Conservation (phyloP, 1,140 invertebrate genomes). For the Drosophila sulfurigaster region DNA sequence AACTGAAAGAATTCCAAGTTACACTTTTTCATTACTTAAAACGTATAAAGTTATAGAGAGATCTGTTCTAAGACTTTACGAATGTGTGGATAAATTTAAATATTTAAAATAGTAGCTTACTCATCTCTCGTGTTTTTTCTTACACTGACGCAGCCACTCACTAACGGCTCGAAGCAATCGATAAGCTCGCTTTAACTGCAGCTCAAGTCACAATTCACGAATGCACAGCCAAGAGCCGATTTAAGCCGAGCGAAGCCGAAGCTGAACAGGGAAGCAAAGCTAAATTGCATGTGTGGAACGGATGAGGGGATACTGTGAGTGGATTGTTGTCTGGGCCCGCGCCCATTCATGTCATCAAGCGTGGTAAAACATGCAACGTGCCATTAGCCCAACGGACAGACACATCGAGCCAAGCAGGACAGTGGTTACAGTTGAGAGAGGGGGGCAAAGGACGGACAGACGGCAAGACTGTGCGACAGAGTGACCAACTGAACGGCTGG, state of each 20-base stretch:
- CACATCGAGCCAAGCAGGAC: slow-evolving; percentile 26
- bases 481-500: slow-evolving; percentile 53
- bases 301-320: slow-evolving; percentile 12
- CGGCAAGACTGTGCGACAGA: slow-evolving; percentile 28
- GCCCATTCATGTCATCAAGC: slow-evolving; percentile 84
- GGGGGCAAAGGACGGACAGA: not conserved
- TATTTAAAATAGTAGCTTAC: not conserved
- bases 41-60: too few species aligned
- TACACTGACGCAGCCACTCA: not conserved
- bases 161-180: not conserved
- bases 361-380: slow-evolving; percentile 84
- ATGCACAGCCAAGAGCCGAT: slow-evolving; percentile 7
- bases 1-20: not conserved
- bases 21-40: too few species aligned
- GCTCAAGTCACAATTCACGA: slow-evolving; percentile 8
- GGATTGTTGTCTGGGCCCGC: slow-evolving; percentile 68
- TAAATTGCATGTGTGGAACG: slow-evolving; percentile 32
- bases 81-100: too few species aligned
- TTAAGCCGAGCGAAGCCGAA: slow-evolving; percentile 28
- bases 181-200: slow-evolving; percentile 15
- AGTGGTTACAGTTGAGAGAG: slow-evolving; percentile 8
- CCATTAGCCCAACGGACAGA: slow-evolving; percentile 69
- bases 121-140: not conserved
- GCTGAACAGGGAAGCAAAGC: slow-evolving; percentile 60
- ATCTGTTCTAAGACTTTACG: too few species aligned